phyloP scores from a whole-genome alignment of 2,113 vertebrate species.

The Tachycineta bicolor region DNA sequence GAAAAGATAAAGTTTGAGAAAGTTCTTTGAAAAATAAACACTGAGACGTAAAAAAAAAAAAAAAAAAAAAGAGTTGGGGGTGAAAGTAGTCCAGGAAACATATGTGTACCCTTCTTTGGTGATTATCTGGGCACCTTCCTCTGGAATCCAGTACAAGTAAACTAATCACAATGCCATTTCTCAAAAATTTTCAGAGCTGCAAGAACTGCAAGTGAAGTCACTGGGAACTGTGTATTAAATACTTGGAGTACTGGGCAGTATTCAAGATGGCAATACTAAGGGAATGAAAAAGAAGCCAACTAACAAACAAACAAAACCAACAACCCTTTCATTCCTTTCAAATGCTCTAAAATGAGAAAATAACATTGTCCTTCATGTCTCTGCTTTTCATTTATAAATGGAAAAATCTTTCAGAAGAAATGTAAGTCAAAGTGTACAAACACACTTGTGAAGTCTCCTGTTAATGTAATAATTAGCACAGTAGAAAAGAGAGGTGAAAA shows the following conservation, averaged over 20 bases:
- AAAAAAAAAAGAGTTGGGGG: background rate
- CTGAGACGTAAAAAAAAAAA: background rate
- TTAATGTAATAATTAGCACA: background rate
- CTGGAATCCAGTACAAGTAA: background rate
- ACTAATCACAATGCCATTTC: background rate
- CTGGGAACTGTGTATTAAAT: background rate
- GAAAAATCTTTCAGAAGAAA: background rate
- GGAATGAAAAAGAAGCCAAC: background rate
- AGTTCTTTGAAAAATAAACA: background rate
- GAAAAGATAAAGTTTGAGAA: background rate
- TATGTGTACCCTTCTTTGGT: background rate
- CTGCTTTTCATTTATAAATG: background rate
- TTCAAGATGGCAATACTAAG: background rate
- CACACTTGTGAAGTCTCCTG: background rate
- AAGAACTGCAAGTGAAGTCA: background rate
- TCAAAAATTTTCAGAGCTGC: background rate
- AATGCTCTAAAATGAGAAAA: background rate
- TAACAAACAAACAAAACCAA: background rate
- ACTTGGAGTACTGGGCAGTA: background rate
- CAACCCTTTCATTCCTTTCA: background rate
- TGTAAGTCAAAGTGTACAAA: background rate
- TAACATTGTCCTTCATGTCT: background rate
- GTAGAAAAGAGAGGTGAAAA: background rate
- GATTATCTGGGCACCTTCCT: background rate
- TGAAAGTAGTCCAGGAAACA: fast-evolving